Base-by-base conservation (phyloP, 2,113 vertebrate genomes). In the Struthidea cinerea region DNA sequence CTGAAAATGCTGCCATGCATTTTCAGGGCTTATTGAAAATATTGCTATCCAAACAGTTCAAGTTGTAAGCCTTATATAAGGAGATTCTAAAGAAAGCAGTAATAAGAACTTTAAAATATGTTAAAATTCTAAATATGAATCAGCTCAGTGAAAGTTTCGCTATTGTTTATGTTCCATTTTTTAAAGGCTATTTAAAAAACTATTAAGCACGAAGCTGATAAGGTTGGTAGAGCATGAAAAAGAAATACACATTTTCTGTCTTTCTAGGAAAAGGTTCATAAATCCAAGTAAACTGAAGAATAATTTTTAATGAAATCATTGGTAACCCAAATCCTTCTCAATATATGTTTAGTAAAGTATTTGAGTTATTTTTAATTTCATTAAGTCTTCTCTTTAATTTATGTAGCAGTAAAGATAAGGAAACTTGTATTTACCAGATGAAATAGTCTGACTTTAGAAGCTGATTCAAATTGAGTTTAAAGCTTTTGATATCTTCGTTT, bases 401-500 rank as follows among this genome's bases (percentile, higher is more conserved):
- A 30, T 75, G 18, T 30, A 76, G 11, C 46, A 83, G 37, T 27
- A 77, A 93, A 73, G 77, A 90, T 78, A 83, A 91, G 68, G 56
- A 91, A 93, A 30, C 17, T 55, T 39, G 61, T 55, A 35, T 77
- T 71, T 79, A 83, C 12, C 64, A 44, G 39, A 86, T 44, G 22
- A 93, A 76, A 89, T 65, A 79, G 89, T 52, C 52, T 74, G 59
- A 89, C 78, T 94, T 90, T 20, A 87, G 27, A 56, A 80, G 50
- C 69, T 93, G 53, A 93, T 83, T 79, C 67, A 87, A 84, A 96
- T 90, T 86, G 84, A 91, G 83, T 76, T 84, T 93, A 95, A 97
- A 94, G 74, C 78, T 95, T 94, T 96, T 90, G 94, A 71, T 87
- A 91, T 70, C 52, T 89, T 80, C 33, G 39, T 90, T 97, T 92